phyloP scores from a whole-genome alignment of 2,113 vertebrate species.

The Lophius piscatorius region DNA sequence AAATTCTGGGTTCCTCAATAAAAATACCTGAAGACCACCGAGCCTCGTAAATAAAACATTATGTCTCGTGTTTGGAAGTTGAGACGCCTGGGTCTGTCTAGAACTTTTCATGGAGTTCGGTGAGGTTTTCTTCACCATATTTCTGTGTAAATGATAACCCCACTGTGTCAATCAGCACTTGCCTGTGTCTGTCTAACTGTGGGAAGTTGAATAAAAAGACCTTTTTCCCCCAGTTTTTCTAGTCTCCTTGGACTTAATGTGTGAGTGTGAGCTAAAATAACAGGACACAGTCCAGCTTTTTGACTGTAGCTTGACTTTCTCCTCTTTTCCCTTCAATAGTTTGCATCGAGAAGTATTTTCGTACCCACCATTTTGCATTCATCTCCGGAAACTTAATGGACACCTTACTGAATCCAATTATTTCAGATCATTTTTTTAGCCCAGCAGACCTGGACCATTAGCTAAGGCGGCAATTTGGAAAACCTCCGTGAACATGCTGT shows the following conservation, averaged over 20 bases:
- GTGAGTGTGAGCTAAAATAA: constrained; percentile 47
- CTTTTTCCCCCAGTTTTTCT: constrained; percentile 70
- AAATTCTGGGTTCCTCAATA: constrained; percentile 7
- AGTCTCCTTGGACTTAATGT: constrained; percentile 39
- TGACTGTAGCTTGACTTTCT: constrained; percentile 12
- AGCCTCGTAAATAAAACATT: background rate
- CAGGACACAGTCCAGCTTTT: constrained; percentile 40
- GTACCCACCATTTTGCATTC: background rate
- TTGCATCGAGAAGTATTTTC: constrained; percentile 8
- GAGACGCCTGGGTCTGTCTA: background rate
- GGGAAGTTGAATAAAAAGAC: constrained; percentile 61
- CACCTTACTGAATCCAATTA: constrained; percentile 20
- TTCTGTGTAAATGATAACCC: constrained; percentile 58
- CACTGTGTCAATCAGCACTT: constrained; percentile 31
- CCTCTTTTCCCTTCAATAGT: constrained; percentile 20
- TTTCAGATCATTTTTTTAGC: constrained; percentile 31
- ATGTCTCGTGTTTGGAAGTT: background rate
- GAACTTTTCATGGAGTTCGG: background rate
- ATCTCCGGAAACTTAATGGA: background rate
- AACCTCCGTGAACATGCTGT: constrained; percentile 25
- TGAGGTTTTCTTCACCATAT: constrained; percentile 25
- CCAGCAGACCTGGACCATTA: constrained; percentile 44
- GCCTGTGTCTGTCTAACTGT: constrained; percentile 57
- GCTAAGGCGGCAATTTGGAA: constrained; percentile 33
- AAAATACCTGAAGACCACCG: background rate